Base-by-base conservation (phyloP, 2,888 invertebrate species). In the Cantharis rustica region DNA sequence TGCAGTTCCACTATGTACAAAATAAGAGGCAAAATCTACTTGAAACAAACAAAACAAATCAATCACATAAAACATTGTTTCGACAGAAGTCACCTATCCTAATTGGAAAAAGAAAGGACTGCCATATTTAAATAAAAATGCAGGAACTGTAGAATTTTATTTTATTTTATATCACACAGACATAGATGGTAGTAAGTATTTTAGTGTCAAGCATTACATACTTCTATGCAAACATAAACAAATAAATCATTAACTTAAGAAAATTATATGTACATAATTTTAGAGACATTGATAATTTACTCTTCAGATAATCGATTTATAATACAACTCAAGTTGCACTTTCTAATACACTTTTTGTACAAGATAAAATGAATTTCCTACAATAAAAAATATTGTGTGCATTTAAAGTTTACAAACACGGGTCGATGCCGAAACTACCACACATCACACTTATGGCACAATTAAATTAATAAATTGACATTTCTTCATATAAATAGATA, bases 111-210 rank as follows among this genome's bases (percentile, higher is more conserved):
- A n/a, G n/a, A n/a, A n/a, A n/a, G n/a, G n/a, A n/a, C n/a, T n/a
- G n/a, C n/a, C n/a, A n/a, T n/a, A 47, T 47, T 47, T 47, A 47
- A 47, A 47, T 47, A n/a, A 47, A 47, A 47, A 47, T 47, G n/a
- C 13, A 0, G 4, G 5, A 47, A 7, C 47, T 47, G 47, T 47
- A 47, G 31, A 31, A 13, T 66, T 66, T 66, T 78, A 79, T 75
- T 78, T 75, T 72, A 69, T 78, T 76, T 80, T 78, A 61, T 80
- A 80, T 80, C 80, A 80, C 80, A 80, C 80, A 78, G 72, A 80
- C 80, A 80, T 78, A 80, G 76, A 80, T 77, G 64, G 64, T 66
- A 66, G 72, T 47, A 47, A 47, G 66, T 47, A 79, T 77, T 80
- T 76, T 75, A 77, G 78, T 78, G 78, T 80, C 78, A 79, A 80